Evolutionary conservation across 2,797 vertebrate species (phyloP), one percentile per base, ranked within the genome.

Genomic region (Hydrolagus colliei): DNA sequence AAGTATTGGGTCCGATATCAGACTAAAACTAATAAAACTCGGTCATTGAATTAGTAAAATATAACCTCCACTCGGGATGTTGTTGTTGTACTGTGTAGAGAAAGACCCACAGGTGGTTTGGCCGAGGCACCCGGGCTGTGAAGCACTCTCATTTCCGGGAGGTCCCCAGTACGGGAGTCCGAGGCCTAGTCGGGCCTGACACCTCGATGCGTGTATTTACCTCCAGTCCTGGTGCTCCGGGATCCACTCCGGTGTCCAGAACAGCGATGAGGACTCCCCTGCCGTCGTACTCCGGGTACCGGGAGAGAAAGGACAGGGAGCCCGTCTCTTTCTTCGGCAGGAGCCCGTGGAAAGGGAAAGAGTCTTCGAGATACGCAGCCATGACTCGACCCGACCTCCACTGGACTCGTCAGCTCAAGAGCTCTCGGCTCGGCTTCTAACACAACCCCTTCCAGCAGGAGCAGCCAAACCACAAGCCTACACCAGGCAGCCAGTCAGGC

Each of bases 301-400:
- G 94, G 67, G 93, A 91, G 32, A 99, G 95, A 86, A 96, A 98
- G 16, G 96, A 95, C 14, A 95, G 91, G 7, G 97, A 97, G 0
- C 97, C 98, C 2, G 98, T 99, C 91, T 99, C 98, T 88, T 98
- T 99, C 88, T 99, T 99, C 85, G 97, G 98, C 67, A 99, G 94
- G 77, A 99, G 93, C 86, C 97, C 97, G 87, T 98, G 97, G 85
- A 98, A 84, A 12, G 79, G 79, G 14, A 84, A 84, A 1, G 32
- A 41, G 32, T 71, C 63, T 4, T 84, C 79, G 2, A 20, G 9
- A 11, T 68, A 18, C 2, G 67, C 32, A 5, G 79, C 79, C 79
- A 84, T 84, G 16, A 41, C 63, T 5, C 13, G 22, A 13, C 32
- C 27, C 27, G 27, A 27, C 27, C 27, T 11, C 65, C 11, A 27